Evolutionary conservation across 1,140 invertebrate genomes (phyloP).

Genomic region (Euglossa dilemma): DNA sequence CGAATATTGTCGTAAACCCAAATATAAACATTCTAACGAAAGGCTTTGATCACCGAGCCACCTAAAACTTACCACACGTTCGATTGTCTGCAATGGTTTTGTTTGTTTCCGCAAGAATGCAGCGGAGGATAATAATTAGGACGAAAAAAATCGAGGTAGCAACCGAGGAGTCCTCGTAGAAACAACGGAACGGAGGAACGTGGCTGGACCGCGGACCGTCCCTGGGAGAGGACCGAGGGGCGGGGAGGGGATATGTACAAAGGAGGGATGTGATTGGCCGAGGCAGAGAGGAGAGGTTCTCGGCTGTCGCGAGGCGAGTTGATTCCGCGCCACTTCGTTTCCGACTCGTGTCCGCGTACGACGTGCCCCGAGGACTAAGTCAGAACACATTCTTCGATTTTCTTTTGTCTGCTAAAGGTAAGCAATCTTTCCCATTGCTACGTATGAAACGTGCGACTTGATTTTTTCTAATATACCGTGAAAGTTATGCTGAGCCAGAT

Average conservation of each 20-base stretch:
- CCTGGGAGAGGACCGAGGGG: background rate
- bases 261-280: slow-evolving; percentile 56
- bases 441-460: background rate
- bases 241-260: slow-evolving; percentile 16
- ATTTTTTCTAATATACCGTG: too few relatives aligned
- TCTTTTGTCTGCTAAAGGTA: slow-evolving; percentile 41
- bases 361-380: slow-evolving; percentile 41
- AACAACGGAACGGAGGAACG: slow-evolving; percentile 62
- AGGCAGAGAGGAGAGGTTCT: slow-evolving; percentile 61
- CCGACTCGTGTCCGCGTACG: slow-evolving; percentile 64
- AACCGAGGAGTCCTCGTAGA: slow-evolving; percentile 54
- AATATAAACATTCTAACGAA: background rate
- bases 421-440: background rate
- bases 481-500: too few relatives aligned
- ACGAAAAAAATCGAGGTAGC: slow-evolving; percentile 53
- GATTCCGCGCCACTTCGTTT: slow-evolving; percentile 72
- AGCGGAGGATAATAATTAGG: slow-evolving; percentile 34
- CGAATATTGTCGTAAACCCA: background rate
- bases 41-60: background rate
- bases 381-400: slow-evolving; percentile 30
- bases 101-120: slow-evolving; percentile 3
- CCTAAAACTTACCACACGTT: background rate
- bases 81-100: background rate
- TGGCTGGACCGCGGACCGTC: slow-evolving; percentile 40
- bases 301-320: slow-evolving; percentile 62